Base-by-base conservation (phyloP, 2,113 vertebrate genomes). In the Aramus guarauna region DNA sequence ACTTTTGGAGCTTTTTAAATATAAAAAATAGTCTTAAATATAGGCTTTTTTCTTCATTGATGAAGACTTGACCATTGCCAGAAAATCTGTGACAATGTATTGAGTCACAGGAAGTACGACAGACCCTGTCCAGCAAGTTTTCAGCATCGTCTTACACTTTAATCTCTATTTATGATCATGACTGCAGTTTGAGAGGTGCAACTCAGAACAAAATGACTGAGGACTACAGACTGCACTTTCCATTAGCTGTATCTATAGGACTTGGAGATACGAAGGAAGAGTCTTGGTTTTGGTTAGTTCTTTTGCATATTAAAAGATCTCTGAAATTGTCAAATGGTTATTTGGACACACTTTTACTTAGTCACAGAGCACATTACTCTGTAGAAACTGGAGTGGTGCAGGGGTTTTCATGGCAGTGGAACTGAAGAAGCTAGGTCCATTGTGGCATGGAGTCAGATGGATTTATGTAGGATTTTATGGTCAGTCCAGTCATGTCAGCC, bases 111-210 rank as follows among this genome's bases (percentile, higher is more conserved):
- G 41, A 86, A 66, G 39, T 55, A 26, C 6, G 9, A 6, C 47
- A 80, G 55, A 59, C 9, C 10, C 32, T 0, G 0, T 39, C 15
- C 2, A 1, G 36, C 75, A 69, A 22, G 16, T 56, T 84, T 84
- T 59, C 32, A 64, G 36, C 17, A 11, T 52, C 6, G 26, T 30
- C 18, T 82, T 39, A 9, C 2, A 0, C 20, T 71, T 73, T 18
- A 55, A 32, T 69, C 30, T 66, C 8, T 58, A 4, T 83, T 82
- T 80, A 22, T 80, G 63, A 55, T 92, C 11, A 2, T 45, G 47
- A 27, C 10, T 52, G 27, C 11, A 9, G 14, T 77, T 94, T 62
- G n/a, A 80, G 85, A 86, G 23, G 8, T 90, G 41, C 36, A 45
- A 0, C 29, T 69, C 2, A 1, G 24, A 67, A 59, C 36, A 56